Percentiles rank a stretch among this genome's conserved stretches.
Evolutionary conservation across 1,140 invertebrate genomes (phyloP).

Genomic region (Helicoverpa zea): DNA sequence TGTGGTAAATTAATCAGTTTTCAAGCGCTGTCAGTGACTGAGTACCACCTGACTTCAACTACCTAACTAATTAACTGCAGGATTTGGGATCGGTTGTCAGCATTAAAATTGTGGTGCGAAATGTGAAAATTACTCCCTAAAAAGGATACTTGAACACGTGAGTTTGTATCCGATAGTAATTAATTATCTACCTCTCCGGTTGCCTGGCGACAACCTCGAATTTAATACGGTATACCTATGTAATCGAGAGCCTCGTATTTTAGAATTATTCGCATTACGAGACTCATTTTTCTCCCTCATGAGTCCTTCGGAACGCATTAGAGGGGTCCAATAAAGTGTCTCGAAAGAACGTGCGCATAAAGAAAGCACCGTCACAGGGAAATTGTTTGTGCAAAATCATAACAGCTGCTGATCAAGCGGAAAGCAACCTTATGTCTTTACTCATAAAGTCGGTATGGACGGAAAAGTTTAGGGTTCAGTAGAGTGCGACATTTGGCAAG

Average conservation of each 20-base stretch:
- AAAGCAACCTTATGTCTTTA: slow-evolving; percentile 12
- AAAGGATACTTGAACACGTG: too few relatives aligned
- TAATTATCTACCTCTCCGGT: background rate
- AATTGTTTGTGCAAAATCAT: slow-evolving; percentile 31
- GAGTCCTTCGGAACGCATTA: slow-evolving; percentile 44
- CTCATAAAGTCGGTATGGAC: background rate
- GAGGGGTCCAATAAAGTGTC: slow-evolving; percentile 47
- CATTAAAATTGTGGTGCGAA: too few relatives aligned
- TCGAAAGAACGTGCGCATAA: slow-evolving; percentile 41
- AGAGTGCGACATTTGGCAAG: slow-evolving; percentile 46
- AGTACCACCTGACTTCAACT: too few relatives aligned
- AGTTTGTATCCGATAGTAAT: too few relatives aligned
- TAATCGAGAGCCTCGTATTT: slow-evolving; percentile 37
- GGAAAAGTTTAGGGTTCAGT: background rate
- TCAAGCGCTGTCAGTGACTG: too few relatives aligned
- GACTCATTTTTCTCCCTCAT: slow-evolving; percentile 46
- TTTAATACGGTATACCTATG: background rate
- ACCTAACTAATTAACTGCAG: too few relatives aligned
- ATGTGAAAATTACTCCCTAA: too few relatives aligned
- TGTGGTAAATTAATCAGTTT: too few relatives aligned
- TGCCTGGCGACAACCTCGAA: background rate
- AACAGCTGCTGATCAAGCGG: background rate
- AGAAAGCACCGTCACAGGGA: slow-evolving; percentile 46
- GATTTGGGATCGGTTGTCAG: too few relatives aligned
- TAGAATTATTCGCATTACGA: slow-evolving; percentile 47